Evolutionary conservation across 2,888 invertebrate genomes (phyloP).

Genomic region (Orthonychiurus folsomi): DNA sequence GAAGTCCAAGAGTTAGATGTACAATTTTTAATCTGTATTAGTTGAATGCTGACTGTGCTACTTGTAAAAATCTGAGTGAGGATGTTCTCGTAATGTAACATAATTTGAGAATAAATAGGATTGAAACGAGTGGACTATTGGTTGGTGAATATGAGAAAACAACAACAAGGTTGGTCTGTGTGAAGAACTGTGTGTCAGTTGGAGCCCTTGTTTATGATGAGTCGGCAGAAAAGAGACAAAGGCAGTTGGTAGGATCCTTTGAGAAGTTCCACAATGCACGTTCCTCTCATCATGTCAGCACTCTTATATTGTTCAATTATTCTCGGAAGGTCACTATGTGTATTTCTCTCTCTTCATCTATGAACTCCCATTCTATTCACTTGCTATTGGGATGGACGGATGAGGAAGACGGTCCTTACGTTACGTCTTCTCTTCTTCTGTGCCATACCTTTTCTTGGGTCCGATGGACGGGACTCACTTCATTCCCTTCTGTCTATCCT

Average conservation of each 20-base stretch:
- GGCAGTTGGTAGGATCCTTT: slow-evolving; percentile 35
- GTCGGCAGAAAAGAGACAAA: slow-evolving; percentile 38
- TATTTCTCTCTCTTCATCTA: slow-evolving; percentile 11
- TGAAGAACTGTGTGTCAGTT: slow-evolving; percentile 31
- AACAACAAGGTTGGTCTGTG: slow-evolving; percentile 30
- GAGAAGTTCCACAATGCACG: slow-evolving; percentile 32
- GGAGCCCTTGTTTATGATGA: slow-evolving; percentile 39
- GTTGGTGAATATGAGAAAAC: slow-evolving; percentile 20
- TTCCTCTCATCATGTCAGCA: slow-evolving; percentile 38
- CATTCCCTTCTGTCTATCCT: not conserved
- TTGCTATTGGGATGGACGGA: not conserved
- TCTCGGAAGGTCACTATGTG: slow-evolving; percentile 36
- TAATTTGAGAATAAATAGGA: not conserved
- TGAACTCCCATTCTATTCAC: slow-evolving; percentile 10
- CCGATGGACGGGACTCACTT: not conserved
- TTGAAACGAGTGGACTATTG: slow-evolving; percentile 15
- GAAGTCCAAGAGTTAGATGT: no score
- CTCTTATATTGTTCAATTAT: slow-evolving; percentile 37
- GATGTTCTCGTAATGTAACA: not conserved
- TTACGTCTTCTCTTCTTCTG: no score
- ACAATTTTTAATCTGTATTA: no score
- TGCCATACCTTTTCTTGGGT: not conserved
- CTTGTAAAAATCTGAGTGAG: not conserved
- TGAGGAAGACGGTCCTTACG: not conserved
- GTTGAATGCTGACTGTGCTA: no score